These are phyloP conservation scores for Agrilus mali DNA, from an alignment of 2,888 invertebrate genomes.

Conservation along the genomic window DNA sequence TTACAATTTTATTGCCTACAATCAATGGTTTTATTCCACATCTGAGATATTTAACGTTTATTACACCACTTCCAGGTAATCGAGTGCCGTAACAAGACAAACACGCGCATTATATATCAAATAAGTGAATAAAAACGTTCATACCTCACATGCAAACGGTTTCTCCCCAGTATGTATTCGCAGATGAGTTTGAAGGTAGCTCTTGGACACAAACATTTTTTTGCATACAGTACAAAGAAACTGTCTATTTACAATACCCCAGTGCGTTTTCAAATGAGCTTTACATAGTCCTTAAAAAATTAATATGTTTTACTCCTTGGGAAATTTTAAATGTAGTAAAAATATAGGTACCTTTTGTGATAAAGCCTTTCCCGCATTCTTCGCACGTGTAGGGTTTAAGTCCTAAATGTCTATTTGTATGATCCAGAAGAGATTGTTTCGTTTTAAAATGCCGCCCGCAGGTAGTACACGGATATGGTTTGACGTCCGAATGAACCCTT, in stretches of 20 bases:
- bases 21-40: too few relatives aligned
- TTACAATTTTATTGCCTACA: too few relatives aligned
- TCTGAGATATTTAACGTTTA: too few relatives aligned
- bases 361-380: slow-evolving; percentile 44
- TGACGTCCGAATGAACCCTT: slow-evolving; percentile 44
- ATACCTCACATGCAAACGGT: slow-evolving; percentile 45
- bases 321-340: neutral
- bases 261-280: slow-evolving; percentile 45
- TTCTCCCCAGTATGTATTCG: slow-evolving; percentile 48
- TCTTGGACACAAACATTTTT: slow-evolving; percentile 48
- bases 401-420: slow-evolving; percentile 46
- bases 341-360: slow-evolving; percentile 38
- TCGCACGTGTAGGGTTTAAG: slow-evolving; percentile 47
- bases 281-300: slow-evolving; percentile 37
- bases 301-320: neutral
- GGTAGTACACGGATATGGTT: slow-evolving; percentile 43
- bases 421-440: slow-evolving; percentile 45
- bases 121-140: neutral
- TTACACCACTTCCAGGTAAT: too few relatives aligned
- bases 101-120: too few relatives aligned
- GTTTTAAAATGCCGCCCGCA: slow-evolving; percentile 47
- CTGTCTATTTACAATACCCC: slow-evolving; percentile 44
- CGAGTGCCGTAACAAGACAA: too few relatives aligned
- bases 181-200: slow-evolving; percentile 44
- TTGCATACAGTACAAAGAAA: slow-evolving; percentile 45